Evolutionary conservation across 2,888 invertebrate species (phyloP).

Genomic region (Adelphocoris suturalis): DNA sequence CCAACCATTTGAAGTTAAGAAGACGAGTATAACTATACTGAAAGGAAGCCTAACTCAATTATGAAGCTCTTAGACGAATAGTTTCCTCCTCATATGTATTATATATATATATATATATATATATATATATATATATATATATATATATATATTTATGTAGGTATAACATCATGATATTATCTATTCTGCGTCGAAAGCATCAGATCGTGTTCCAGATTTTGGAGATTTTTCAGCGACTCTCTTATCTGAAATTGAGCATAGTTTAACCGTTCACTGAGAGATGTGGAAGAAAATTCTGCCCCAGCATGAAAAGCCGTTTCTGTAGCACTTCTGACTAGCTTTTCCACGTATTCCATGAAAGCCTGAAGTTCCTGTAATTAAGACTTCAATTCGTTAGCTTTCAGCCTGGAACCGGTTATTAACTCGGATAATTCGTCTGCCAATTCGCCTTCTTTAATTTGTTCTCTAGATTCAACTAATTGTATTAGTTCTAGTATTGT

Average conservation of each 20-base stretch:
- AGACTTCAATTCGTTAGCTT: conserved; percentile 65
- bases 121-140: no score
- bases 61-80: no score
- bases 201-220: conserved; percentile 46
- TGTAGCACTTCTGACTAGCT: conserved; percentile 81
- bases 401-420: conserved; percentile 60
- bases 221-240: conserved; percentile 41
- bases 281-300: conserved; percentile 81
- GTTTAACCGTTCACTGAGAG: conserved; percentile 81
- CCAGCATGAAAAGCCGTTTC: conserved; percentile 82
- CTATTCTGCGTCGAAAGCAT: background rate
- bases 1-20: no score
- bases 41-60: no score
- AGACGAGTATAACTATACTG: no score
- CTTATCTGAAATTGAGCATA: conserved; percentile 70
- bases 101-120: no score
- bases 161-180: background rate
- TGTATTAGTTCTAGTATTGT: conserved; percentile 68
- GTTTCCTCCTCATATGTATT: no score
- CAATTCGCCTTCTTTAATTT: conserved; percentile 16
- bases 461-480: conserved; percentile 71
- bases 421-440: conserved; percentile 65
- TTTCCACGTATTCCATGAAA: conserved; percentile 82
- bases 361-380: conserved; percentile 75
- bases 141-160: no score